Evolutionary conservation across 2,113 vertebrate species (phyloP).

Genomic region (Oryzias woworae): DNA sequence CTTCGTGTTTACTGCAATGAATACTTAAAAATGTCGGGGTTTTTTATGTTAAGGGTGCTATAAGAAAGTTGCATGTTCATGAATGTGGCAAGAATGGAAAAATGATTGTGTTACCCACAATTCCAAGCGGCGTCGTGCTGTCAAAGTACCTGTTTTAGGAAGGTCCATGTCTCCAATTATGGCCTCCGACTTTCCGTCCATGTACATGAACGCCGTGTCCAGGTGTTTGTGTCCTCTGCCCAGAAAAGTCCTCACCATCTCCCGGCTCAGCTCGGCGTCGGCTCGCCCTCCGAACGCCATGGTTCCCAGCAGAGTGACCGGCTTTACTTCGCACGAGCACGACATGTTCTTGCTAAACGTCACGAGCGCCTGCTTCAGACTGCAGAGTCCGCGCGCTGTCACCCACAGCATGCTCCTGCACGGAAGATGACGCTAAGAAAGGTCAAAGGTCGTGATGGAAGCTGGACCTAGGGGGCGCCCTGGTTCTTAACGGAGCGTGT

Average conservation of each 20-base stretch:
- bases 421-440: not conserved
- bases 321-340: slow-evolving; percentile 36
- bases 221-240: slow-evolving; percentile 77
- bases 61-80: no score
- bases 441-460: slow-evolving; percentile 38
- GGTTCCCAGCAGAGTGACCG: slow-evolving; percentile 82
- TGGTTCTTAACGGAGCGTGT: slow-evolving; percentile 5
- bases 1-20: no score
- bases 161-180: slow-evolving; percentile 84
- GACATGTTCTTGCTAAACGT: slow-evolving; percentile 64
- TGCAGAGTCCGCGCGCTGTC: slow-evolving; percentile 7
- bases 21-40: no score
- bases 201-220: slow-evolving; percentile 90
- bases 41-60: no score
- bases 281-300: slow-evolving; percentile 88
- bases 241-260: slow-evolving; percentile 80
- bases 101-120: slow-evolving; percentile 2
- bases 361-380: slow-evolving; percentile 2
- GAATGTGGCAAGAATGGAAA: not conserved
- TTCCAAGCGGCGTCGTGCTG: not conserved
- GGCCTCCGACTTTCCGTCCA: slow-evolving; percentile 84
- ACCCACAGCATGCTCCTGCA: slow-evolving; percentile 51
- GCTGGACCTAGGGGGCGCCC: slow-evolving; percentile 53
- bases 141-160: slow-evolving; percentile 62
- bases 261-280: slow-evolving; percentile 73